These are phyloP conservation scores for Ceratosolen fusciceps DNA, from an alignment of 1,140 invertebrate genomes.

Conservation along the genomic window DNA sequence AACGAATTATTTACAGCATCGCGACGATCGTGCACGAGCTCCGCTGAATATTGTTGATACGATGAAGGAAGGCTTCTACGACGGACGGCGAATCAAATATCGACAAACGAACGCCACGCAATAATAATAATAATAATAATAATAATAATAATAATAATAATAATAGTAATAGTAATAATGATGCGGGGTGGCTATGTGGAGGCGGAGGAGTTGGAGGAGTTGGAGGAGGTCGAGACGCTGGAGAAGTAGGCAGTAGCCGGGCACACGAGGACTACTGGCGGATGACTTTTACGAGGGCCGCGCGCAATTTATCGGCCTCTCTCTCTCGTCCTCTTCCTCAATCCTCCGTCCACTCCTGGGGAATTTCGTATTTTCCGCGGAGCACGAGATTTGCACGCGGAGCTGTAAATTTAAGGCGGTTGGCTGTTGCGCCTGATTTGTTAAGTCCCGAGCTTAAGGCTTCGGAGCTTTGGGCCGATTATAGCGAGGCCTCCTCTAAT, in stretches of 20 bases:
- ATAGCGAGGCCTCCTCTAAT: neutral
- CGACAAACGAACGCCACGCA: no score
- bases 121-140: neutral
- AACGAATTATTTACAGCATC: no score
- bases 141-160: conserved; percentile 30
- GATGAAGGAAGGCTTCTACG: no score
- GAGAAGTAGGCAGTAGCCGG: neutral
- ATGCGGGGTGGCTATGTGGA: no score
- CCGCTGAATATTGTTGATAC: no score
- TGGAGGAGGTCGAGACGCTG: no score
- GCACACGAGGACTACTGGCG: no score
- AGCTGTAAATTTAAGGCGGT: conserved; percentile 31
- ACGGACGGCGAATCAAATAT: no score
- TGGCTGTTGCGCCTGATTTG: conserved; percentile 20
- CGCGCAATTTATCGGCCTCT: conserved; percentile 38
- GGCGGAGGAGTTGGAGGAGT: no score
- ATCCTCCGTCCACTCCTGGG: neutral
- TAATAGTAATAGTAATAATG: neutral
- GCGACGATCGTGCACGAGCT: no score
- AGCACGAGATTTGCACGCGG: neutral
- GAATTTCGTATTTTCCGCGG: conserved; percentile 16
- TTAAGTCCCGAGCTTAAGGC: neutral
- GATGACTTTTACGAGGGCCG: conserved; percentile 38
- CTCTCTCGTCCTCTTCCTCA: conserved; percentile 27
- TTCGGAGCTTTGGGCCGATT: neutral